Base-by-base conservation (phyloP, 2,888 invertebrate genomes). In the Sarcophaga variegata region DNA sequence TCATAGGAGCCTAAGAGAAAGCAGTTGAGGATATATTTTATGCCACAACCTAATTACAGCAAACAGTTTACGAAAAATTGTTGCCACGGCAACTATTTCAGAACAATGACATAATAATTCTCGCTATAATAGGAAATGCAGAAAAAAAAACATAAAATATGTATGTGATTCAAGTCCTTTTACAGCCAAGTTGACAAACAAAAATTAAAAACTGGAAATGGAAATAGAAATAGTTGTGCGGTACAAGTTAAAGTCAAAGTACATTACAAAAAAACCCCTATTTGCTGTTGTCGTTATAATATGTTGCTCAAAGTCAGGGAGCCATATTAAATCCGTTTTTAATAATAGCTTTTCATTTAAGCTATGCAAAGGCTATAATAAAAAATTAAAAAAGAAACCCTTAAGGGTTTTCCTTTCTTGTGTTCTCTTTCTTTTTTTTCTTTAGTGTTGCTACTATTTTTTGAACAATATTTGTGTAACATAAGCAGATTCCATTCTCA, bases 401-500 rank as follows among this genome's bases (percentile, higher is more conserved):
- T 67, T 45, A 14, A 54, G 54, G 17, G 17, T 14, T 49, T 54
- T 72, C 17, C 37, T 47, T 47, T 60, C 14, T 22, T 6, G 6
- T 12, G 17, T 78, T 45, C 3, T 14, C 14, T 25, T 60, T 69
- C 25, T 11, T 6, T 12, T 12, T 54, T 14, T 14, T 5, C 1
- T 54, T 54, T 54, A 14, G 54, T 49, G 11, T 49, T 49, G 12
- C 49, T 49, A 14, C 14, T 49, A 14, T 49, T 49, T 14, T 49
- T 49, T 37, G 5, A 37, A 49, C 4, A 17, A 54, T 17, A 54
- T 54, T 14, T 17, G 17, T 54, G 17, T 64, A 14, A 37, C 27
- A 64, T 66, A 76, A 76, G 76, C 54, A 76, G 76, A 76, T 76
- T 76, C 20, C 66, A 66, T 76, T 20, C 49, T 54, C 22, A 49